Percentiles rank a stretch among this genome's conserved stretches.
Conservation (phyloP, 2,888 invertebrate species). For the Amphipoea oculea region DNA sequence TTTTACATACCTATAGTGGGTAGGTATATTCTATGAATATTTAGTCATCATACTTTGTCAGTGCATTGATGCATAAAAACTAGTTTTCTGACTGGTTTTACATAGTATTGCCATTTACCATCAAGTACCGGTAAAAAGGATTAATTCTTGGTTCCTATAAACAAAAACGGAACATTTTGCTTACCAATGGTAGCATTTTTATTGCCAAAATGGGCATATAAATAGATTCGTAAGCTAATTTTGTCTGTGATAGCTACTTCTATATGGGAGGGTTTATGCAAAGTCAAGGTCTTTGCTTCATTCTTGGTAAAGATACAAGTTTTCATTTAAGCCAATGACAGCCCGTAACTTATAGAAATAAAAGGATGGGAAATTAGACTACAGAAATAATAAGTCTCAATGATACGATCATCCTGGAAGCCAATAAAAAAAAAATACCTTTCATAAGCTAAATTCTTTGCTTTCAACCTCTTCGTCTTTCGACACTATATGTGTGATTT, state of each 20-base stretch:
- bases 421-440: neutral
- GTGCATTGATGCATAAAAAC: slow-evolving; percentile 10
- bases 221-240: neutral
- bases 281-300: neutral
- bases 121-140: neutral
- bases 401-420: neutral
- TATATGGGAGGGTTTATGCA: neutral
- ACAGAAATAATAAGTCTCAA: too few species aligned
- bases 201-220: too few species aligned
- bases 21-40: slow-evolving; percentile 20
- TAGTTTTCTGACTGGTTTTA: slow-evolving; percentile 13
- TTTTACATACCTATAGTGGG: slow-evolving; percentile 19
- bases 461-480: neutral
- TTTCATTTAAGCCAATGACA: too few species aligned
- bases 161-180: neutral
- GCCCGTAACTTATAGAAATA: neutral
- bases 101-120: neutral
- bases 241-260: neutral
- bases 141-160: neutral
- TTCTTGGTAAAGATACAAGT: neutral
- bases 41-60: slow-evolving; percentile 28
- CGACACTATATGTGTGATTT: neutral
- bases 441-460: neutral
- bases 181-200: neutral
- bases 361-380: neutral